Conservation (phyloP, 2,797 vertebrate species). For the Coracias cyanogaster region DNA sequence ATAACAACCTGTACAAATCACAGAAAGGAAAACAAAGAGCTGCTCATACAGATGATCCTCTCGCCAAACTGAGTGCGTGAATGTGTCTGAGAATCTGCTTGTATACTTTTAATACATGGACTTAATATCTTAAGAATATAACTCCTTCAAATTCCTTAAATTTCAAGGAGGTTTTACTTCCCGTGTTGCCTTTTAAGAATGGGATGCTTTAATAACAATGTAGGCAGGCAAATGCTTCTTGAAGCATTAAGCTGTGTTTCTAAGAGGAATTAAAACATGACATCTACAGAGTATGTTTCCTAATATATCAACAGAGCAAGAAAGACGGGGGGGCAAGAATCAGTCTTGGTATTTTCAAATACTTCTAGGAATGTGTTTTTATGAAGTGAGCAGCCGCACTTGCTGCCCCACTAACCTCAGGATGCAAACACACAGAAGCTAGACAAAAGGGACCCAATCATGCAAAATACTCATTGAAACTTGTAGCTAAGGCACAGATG, state of each 20-base stretch:
- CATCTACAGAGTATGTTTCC: conserved; percentile 34
- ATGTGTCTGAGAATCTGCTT: conserved; percentile 66
- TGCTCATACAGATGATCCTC: conserved; percentile 62
- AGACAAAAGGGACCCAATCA: not conserved
- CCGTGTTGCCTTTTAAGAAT: conserved; percentile 69
- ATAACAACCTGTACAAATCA: conserved; percentile 70
- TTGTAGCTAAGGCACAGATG: not conserved
- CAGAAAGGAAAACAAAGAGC: conserved; percentile 75
- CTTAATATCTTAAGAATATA: conserved; percentile 77
- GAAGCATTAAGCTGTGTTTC: conserved; percentile 53
- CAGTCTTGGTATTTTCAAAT: conserved; percentile 34
- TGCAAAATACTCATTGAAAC: not conserved
- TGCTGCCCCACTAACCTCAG: not conserved
- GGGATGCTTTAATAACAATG: conserved; percentile 52
- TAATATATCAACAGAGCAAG: conserved; percentile 31
- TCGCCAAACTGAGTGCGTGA: conserved; percentile 62
- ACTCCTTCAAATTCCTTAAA: conserved; percentile 73
- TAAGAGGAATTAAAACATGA: conserved; percentile 71
- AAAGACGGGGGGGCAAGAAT: not conserved
- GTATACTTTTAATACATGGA: conserved; percentile 61
- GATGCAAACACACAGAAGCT: not conserved
- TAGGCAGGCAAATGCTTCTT: conserved; percentile 61
- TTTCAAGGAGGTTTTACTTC: conserved; percentile 75
- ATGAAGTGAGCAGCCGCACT: not conserved
- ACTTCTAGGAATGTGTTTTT: conserved; percentile 1